These are phyloP conservation scores for Busseola fusca DNA, from an alignment of 2,888 invertebrate genomes.

Conservation along the genomic window DNA sequence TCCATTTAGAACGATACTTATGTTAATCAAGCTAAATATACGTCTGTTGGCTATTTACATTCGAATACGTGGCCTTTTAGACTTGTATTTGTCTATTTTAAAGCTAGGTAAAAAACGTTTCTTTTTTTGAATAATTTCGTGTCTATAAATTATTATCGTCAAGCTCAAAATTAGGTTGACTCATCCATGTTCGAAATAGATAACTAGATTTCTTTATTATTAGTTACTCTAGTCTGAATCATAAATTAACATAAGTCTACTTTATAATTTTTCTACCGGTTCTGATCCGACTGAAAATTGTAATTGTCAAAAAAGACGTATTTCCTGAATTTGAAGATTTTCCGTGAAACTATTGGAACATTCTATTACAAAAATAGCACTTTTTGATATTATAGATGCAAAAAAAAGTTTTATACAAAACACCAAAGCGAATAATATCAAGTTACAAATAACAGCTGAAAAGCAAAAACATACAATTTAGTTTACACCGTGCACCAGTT, in stretches of 20 bases:
- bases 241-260: neutral
- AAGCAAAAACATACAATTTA: slow-evolving; percentile 4
- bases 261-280: neutral
- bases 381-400: neutral
- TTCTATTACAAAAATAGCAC: neutral
- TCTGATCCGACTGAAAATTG: no score
- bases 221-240: neutral
- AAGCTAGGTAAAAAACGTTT: slow-evolving; percentile 14
- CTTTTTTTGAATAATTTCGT: slow-evolving; percentile 4
- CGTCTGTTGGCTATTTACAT: slow-evolving; percentile 20
- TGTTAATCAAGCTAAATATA: slow-evolving; percentile 40
- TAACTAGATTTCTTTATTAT: neutral
- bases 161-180: slow-evolving; percentile 17
- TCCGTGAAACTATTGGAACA: neutral
- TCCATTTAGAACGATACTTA: slow-evolving; percentile 46
- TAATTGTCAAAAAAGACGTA: no score
- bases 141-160: slow-evolving; percentile 15
- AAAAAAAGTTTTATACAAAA: slow-evolving; percentile 1
- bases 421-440: neutral
- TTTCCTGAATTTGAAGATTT: no score
- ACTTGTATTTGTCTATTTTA: slow-evolving; percentile 1
- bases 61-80: slow-evolving; percentile 18
- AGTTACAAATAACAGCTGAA: slow-evolving; percentile 1
- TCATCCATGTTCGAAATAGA: slow-evolving; percentile 10
- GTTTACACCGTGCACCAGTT: slow-evolving; percentile 16